A percentile compares a stretch with the other conserved stretches of the same genome.
phyloP scores from a whole-genome alignment of 2,888 invertebrate species.

The Patella caerulea region DNA sequence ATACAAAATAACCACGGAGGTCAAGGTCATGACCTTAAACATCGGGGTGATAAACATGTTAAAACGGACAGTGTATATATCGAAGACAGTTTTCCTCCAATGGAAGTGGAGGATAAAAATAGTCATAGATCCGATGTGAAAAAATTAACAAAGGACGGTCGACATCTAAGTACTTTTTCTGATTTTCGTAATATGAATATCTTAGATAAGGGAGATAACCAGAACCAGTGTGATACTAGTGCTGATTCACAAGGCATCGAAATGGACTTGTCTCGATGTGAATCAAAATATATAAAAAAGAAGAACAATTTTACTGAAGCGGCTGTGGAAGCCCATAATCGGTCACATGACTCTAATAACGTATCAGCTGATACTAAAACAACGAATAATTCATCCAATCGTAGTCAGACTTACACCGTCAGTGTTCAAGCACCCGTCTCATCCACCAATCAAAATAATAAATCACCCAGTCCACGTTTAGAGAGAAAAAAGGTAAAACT shows the following conservation, averaged over 20 bases:
- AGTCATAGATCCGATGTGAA: slow-evolving; percentile 18
- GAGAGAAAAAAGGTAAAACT: slow-evolving; percentile 57
- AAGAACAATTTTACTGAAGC: slow-evolving; percentile 7
- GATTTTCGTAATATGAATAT: slow-evolving; percentile 53
- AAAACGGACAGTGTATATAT: slow-evolving; percentile 30
- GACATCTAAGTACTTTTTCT: slow-evolving; percentile 53
- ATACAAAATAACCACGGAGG: slow-evolving; percentile 28
- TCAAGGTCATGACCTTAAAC: slow-evolving; percentile 23
- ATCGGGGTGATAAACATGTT: slow-evolving; percentile 22
- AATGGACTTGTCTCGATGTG: slow-evolving; percentile 38
- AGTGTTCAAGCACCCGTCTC: slow-evolving; percentile 28
- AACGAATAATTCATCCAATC: slow-evolving; percentile 16
- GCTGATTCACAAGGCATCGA: slow-evolving; percentile 31
- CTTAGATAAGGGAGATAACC: slow-evolving; percentile 38
- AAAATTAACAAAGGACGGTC: slow-evolving; percentile 27
- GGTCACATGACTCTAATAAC: neutral
- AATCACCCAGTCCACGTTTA: slow-evolving; percentile 40
- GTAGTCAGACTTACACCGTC: slow-evolving; percentile 25
- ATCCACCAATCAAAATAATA: neutral
- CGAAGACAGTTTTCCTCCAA: neutral
- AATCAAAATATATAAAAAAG: slow-evolving; percentile 32
- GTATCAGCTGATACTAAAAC: neutral
- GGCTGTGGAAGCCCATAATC: neutral
- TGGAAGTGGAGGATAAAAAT: slow-evolving; percentile 17
- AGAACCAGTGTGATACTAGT: slow-evolving; percentile 30